Evolutionary conservation across 2,797 vertebrate species (phyloP), one percentile per base, ranked within the genome.

Genomic region (Sciaenops ocellatus): DNA sequence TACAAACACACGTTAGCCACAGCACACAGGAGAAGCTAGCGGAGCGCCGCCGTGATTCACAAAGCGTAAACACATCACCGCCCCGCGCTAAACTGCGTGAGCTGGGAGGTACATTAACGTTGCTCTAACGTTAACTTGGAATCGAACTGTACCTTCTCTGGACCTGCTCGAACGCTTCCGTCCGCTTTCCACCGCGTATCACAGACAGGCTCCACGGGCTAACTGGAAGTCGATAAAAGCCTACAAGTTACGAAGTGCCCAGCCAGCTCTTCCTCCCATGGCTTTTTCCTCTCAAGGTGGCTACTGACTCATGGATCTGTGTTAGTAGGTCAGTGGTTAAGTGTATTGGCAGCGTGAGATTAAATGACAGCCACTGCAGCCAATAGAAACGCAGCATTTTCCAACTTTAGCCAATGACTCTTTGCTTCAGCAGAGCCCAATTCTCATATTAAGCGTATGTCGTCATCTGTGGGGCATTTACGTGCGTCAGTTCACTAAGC

Each of bases 241-340:
- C 85, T 79, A 76, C 83, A 89, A 90, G 79, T 87, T 61, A 41
- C 54, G 74, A 82, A 83, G 85, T 54, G 80, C 51, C 81, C 67
- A 69, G 76, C 71, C 86, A 38, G 8, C 34, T 38, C 8, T 69
- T 79, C 72, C 86, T 87, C 77, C 88, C 69, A 38, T 62, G n/a
- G 78, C 81, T 85, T 87, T 86, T 90, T 84, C 92, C 91, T 90
- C 75, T 82, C 73, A 92, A 91, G 93, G 87, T 91, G 89, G 89
- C 85, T 68, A 55, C 93, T 90, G 93, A 92, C 93, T 95, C 94
- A 92, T 89, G 93, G 95, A 98, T 97, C 91, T 97, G 96, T 97
- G 97, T 98, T 98, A 98, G 96, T 97, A 96, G 97, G 96, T 98
- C 97, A 98, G 83, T 89, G 89, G 57, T 86, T 86, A 90, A 93